These are phyloP conservation scores for Phrynocephalus guinanensis DNA, from an alignment of 2,797 vertebrate genomes.

Conservation along the genomic window DNA sequence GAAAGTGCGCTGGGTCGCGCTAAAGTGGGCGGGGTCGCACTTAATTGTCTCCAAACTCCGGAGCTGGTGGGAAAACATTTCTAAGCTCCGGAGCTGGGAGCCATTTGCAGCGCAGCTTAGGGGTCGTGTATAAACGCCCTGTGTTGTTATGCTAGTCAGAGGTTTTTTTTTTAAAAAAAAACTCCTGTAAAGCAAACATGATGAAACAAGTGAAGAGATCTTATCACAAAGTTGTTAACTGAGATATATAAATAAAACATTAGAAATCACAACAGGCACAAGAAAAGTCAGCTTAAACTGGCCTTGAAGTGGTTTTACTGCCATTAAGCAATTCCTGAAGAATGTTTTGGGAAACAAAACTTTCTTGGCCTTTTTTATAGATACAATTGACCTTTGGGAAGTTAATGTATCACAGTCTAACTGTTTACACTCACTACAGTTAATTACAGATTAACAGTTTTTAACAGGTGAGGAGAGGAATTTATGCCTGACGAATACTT, in stretches of 20 bases:
- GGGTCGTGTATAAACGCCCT: too few relatives aligned
- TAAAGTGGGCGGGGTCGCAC: too few relatives aligned
- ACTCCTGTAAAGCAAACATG: conserved; percentile 66
- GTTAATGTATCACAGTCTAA: conserved; percentile 30
- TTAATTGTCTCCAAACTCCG: too few relatives aligned
- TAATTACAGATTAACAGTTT: conserved; percentile 18
- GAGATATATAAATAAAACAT: conserved; percentile 60
- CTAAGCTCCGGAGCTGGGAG: too few relatives aligned
- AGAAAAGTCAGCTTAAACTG: conserved; percentile 45
- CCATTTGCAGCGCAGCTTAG: too few relatives aligned
- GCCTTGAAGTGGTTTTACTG: conserved; percentile 53
- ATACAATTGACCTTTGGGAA: conserved; percentile 37
- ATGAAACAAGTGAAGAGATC: conserved; percentile 59
- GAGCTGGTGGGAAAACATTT: too few relatives aligned
- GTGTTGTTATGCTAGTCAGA: conserved; percentile 24
- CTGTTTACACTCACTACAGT: neutral
- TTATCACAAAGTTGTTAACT: conserved; percentile 66
- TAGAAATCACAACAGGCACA: conserved; percentile 62
- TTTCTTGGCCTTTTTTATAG: conserved; percentile 41
- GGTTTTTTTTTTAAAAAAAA: conserved; percentile 39
- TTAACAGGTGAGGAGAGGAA: conserved; percentile 4
- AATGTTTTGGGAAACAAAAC: conserved; percentile 55
- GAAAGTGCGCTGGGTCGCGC: too few relatives aligned
- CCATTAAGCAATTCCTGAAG: conserved; percentile 53
- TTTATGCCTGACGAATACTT: neutral